Evolutionary conservation across 2,888 invertebrate genomes (phyloP), one percentile per base, ranked within the genome.

Genomic region (Beris morrisii): DNA sequence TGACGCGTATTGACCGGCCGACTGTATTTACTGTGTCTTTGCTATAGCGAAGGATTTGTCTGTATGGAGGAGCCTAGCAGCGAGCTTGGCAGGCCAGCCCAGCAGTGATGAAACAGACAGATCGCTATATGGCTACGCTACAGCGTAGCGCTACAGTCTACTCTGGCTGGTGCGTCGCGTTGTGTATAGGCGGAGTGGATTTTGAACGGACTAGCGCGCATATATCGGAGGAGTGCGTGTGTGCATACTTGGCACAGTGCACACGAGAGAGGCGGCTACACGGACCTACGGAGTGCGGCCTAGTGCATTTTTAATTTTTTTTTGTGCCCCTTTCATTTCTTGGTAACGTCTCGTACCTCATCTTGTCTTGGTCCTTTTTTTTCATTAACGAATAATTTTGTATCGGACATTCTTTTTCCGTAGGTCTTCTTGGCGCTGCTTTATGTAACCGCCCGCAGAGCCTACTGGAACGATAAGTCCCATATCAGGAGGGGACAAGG

Each of bases 21-120:
- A 71, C 71, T 74, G 70, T 75, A 75, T 74, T 69, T 71, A 38
- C 72, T 73, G 73, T 75, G 73, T 75, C 74, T 74, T 73, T 75
- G 75, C 74, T 74, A 74, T 74, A 75, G 73, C 73, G 74, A 59
- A 63, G 50, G 44, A 59, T 13, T 31, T 53, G 50, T 52, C 22
- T 58, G 43, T 61, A 43, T 55, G 55, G 45, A 38, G 38, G 7
- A 9, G 5, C 38, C 7, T 7, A 38, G 38, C 38, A 9, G 5
- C 38, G 4, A 38, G 4, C 38, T 7, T 7, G 38, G 38, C 38
- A 38, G 64, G 54, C 53, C 54, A 45, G 46, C 30, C 31, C 56
- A 28, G 38, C 38, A 38, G 38, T 38, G 38, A 38, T 38, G 38
- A 38, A 38, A 38, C 38, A 38, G 38, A 38, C 38, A 38, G 38